phyloP scores from a whole-genome alignment of 2,113 vertebrate species.

The Mustela lutreola region DNA sequence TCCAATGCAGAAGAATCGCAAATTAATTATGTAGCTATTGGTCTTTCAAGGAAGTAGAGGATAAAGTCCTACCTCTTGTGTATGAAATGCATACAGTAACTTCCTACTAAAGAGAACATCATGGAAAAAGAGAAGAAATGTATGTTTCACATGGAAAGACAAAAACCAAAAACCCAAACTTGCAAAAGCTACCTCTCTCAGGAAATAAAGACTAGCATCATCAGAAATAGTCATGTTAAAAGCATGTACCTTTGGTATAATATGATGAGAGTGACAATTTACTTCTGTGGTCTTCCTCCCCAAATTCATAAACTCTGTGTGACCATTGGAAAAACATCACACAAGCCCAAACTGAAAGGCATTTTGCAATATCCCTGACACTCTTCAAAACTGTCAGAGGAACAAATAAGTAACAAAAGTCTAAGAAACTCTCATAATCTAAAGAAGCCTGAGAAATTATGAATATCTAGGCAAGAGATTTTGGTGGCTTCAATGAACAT shows the following conservation, averaged over 20 bases:
- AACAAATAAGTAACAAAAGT: not conserved
- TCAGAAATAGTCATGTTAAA: not conserved
- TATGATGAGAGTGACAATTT: not conserved
- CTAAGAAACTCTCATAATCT: not conserved
- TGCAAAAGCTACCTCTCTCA: not conserved
- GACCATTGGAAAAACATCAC: not conserved
- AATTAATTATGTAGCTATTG: not conserved
- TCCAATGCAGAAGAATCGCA: not conserved
- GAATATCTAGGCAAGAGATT: not conserved
- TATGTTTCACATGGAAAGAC: not conserved
- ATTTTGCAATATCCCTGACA: not conserved
- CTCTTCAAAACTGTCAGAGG: not conserved
- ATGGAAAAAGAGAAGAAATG: not conserved
- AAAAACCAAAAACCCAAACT: not conserved
- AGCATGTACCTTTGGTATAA: not conserved
- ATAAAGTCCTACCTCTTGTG: not conserved
- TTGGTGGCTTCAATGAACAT: not conserved
- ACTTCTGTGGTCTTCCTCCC: not conserved
- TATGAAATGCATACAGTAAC: not conserved
- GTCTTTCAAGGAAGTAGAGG: not conserved
- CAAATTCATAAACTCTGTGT: not conserved
- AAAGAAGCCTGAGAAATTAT: not conserved
- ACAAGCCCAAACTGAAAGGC: not conserved
- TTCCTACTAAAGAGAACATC: not conserved
- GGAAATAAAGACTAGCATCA: not conserved